Evolutionary conservation across 37 sponge, comb jelly and placozoan species (phyloP).

Genomic region (Ianthella basta): DNA sequence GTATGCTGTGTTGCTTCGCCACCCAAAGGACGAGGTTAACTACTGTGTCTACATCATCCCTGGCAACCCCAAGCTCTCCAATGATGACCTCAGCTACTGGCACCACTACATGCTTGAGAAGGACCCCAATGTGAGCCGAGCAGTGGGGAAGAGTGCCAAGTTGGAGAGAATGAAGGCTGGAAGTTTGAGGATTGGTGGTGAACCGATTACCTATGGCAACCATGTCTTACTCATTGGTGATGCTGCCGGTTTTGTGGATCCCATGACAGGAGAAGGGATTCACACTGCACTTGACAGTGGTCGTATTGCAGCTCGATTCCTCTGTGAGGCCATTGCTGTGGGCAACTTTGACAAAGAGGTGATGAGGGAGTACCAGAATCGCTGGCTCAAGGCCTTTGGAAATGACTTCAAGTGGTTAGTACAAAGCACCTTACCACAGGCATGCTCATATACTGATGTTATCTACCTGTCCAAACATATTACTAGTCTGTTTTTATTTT

Average conservation of each 20-base stretch:
- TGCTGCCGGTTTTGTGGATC: conserved; percentile 71
- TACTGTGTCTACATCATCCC: conserved; percentile 67
- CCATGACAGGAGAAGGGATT: conserved; percentile 76
- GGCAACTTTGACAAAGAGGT: conserved; percentile 67
- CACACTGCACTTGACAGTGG: conserved; percentile 66
- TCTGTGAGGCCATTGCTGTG: conserved; percentile 56
- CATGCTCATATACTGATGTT: too few species aligned
- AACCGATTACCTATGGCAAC: conserved; percentile 50
- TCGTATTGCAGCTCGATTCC: conserved; percentile 48
- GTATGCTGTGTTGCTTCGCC: conserved; percentile 52
- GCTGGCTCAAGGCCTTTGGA: conserved; percentile 66
- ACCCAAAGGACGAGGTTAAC: conserved; percentile 56
- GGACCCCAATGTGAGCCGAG: conserved; percentile 54
- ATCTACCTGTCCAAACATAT: neutral
- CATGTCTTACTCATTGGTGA: conserved; percentile 67
- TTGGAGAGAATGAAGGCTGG: conserved; percentile 62
- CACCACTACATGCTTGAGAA: conserved; percentile 55
- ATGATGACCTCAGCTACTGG: conserved; percentile 53
- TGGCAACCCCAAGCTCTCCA: conserved; percentile 64
- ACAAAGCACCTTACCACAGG: neutral
- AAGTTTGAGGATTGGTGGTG: conserved; percentile 54
- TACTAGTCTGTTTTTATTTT: neutral
- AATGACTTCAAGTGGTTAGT: conserved; percentile 66
- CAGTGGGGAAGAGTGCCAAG: conserved; percentile 45
- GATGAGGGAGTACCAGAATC: conserved; percentile 69